These are phyloP conservation scores for Vidua chalybeata DNA, from an alignment of 2,113 vertebrate genomes.

Conservation along the genomic window DNA sequence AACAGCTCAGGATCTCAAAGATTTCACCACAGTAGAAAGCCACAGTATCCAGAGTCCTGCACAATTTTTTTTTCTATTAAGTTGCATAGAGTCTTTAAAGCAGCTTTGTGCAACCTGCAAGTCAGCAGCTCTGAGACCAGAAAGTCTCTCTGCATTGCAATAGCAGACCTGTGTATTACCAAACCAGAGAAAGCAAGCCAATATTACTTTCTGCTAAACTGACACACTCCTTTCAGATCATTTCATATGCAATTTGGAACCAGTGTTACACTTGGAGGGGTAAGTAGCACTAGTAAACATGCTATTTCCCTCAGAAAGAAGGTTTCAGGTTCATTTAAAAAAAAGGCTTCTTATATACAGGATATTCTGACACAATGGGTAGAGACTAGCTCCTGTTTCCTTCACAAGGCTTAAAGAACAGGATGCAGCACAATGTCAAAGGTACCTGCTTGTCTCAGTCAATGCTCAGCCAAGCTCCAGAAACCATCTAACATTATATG, in stretches of 20 bases:
- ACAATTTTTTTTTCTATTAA: background rate
- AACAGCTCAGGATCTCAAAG: background rate
- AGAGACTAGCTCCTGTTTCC: background rate
- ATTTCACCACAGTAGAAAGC: background rate
- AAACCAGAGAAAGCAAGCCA: background rate
- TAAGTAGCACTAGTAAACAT: background rate
- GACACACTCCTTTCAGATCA: background rate
- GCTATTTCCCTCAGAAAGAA: background rate
- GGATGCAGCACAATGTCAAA: background rate
- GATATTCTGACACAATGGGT: background rate
- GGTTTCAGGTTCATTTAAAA: background rate
- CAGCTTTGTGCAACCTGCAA: background rate
- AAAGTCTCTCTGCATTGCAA: background rate
- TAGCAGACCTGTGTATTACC: background rate
- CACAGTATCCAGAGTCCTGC: background rate
- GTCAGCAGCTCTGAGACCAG: background rate
- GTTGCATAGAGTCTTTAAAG: background rate
- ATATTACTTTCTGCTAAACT: background rate
- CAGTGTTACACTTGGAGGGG: background rate
- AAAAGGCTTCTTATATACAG: background rate
- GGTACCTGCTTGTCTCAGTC: background rate
- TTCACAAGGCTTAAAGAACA: background rate
- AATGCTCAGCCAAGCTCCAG: rapidly evolving
- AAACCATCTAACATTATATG: background rate
- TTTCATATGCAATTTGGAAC: background rate